These are phyloP conservation scores for Microtus richardsoni DNA, from an alignment of 2,113 vertebrate genomes.

Conservation along the genomic window DNA sequence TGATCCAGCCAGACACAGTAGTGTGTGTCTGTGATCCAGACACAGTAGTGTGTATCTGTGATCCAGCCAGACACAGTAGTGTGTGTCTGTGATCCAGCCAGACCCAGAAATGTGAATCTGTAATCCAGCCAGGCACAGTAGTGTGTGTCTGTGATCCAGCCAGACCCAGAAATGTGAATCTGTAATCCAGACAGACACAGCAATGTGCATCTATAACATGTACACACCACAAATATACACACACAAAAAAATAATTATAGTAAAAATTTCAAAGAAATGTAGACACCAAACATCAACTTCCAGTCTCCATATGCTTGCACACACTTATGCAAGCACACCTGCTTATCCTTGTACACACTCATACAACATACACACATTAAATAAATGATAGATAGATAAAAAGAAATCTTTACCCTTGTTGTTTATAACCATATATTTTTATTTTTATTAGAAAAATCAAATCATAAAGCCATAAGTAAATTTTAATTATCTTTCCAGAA, in stretches of 20 bases:
- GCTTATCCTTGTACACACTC: not conserved
- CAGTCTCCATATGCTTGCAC: too few relatives aligned
- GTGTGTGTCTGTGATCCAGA: too few relatives aligned
- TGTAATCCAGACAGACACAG: not conserved
- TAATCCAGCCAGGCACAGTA: too few relatives aligned
- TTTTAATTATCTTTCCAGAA: slow-evolving; percentile 30
- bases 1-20: too few relatives aligned
- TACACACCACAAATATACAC: not conserved
- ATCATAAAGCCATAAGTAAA: not conserved
- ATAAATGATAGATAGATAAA: not conserved
- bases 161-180: too few relatives aligned
- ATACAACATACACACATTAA: not conserved
- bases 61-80: too few relatives aligned
- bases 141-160: not conserved
- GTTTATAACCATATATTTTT: slow-evolving; percentile 29
- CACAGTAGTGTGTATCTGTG: too few relatives aligned
- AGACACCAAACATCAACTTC: not conserved
- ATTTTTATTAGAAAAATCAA: slow-evolving; percentile 2
- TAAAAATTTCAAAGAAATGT: not conserved
- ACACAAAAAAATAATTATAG: not conserved
- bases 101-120: too few relatives aligned
- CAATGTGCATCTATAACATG: not conserved
- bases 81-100: too few relatives aligned
- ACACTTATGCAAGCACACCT: not conserved
- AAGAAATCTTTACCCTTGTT: not conserved